Base-by-base conservation (phyloP, 2,888 invertebrate genomes). In the Erebia aethiops region DNA sequence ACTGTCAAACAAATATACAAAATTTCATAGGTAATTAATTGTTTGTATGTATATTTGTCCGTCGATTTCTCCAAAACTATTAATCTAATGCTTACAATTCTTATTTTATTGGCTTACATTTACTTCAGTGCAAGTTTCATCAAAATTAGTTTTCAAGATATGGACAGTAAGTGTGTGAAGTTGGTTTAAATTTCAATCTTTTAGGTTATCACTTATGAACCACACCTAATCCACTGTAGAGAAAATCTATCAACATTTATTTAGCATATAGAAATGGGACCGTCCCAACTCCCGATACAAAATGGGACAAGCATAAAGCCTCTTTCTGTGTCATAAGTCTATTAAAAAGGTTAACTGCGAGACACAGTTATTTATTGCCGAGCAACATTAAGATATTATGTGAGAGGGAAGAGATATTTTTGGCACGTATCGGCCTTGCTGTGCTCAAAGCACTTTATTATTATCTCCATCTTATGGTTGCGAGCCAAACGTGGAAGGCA, bases 321-420 rank as follows among this genome's bases (percentile, higher is more conserved):
- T 35, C 46, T 58, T 65, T 60, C 49, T 46, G 35, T 63, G 43
- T 64, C 56, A 72, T 58, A 67, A 68, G 63, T 69, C 58, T 67
- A 71, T 67, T 74, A 74, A 67, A 69, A 74, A 69, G 60, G 58
- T 63, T 71, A 72, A 72, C 69, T 71, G 72, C 66, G 62, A 67
- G 26, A 49, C 61, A 57, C 43, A 62, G 66, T 63, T 72, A 74
- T 74, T 74, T 74, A 74, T 69, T 69, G 70, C 70, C 70, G 46
- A 60, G 65, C 57, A 62, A 72, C 69, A 63, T 63, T 69, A 66
- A 72, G 70, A 72, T 72, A 72, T 66, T 66, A 57, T 71, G 67
- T 67, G 51, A 65, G 66, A 26, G 62, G 62, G 70, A 51, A 72
- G 70, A 74, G 64, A 62, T 74, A 69, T 69, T 72, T 72, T 74